phyloP scores from a whole-genome alignment of 2,888 invertebrate species.

The Drosophila recens region DNA sequence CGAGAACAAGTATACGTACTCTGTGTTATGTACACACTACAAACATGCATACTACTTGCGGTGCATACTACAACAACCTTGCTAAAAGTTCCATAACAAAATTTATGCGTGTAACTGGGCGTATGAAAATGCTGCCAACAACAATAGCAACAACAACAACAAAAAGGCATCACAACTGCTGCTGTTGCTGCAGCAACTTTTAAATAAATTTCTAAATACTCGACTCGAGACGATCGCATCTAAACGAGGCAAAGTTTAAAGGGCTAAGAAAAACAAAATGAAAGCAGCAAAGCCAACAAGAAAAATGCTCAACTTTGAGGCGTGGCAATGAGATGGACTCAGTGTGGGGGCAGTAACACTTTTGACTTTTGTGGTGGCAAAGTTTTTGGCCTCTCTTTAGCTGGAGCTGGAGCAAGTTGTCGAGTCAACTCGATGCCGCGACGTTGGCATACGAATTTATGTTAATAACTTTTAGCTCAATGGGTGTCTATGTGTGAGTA shows the following conservation, averaged over 20 bases:
- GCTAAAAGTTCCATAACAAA: slow-evolving; percentile 74
- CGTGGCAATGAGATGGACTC: slow-evolving; percentile 38
- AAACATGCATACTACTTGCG: slow-evolving; percentile 33
- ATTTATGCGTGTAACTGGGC: slow-evolving; percentile 79
- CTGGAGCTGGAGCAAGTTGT: slow-evolving; percentile 40
- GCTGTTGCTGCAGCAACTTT: slow-evolving; percentile 54
- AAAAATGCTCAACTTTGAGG: slow-evolving; percentile 54
- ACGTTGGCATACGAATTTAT: slow-evolving; percentile 72
- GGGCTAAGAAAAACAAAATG: slow-evolving; percentile 37
- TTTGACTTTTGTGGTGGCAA: slow-evolving; percentile 73
- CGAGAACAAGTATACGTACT: slow-evolving; percentile 11
- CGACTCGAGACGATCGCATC: slow-evolving; percentile 69
- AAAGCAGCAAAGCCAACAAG: slow-evolving; percentile 3
- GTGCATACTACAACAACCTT: slow-evolving; percentile 49
- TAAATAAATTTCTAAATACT: slow-evolving; percentile 80
- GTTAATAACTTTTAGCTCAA: slow-evolving; percentile 72
- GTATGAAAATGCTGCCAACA: slow-evolving; percentile 59
- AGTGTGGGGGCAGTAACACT: slow-evolving; percentile 56
- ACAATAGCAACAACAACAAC: slow-evolving; percentile 14
- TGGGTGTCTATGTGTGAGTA: slow-evolving; percentile 28
- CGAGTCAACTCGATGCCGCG: slow-evolving; percentile 49
- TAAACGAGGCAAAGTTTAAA: slow-evolving; percentile 74
- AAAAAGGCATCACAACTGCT: slow-evolving; percentile 17
- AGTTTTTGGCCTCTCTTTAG: slow-evolving; percentile 45
- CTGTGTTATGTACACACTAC: neutral